Evolutionary conservation across 2,113 vertebrate species (phyloP).

Genomic region (Propithecus coquereli): DNA sequence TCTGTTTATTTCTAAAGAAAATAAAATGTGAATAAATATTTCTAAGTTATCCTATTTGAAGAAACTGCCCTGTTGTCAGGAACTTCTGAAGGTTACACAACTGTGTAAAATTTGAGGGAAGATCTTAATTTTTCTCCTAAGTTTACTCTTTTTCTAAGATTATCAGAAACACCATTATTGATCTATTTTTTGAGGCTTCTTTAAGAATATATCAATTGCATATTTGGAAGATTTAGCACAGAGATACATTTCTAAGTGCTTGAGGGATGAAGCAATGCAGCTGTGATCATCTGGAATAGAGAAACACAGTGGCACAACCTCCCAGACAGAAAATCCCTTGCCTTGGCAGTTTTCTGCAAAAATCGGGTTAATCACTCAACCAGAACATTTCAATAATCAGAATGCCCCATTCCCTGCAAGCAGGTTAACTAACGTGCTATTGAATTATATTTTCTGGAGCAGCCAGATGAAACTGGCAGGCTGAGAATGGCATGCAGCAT

Average conservation of each 20-base stretch:
- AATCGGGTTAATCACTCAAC: not conserved
- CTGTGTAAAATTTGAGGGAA: not conserved
- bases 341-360: constrained; percentile 23
- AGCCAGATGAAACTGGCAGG: constrained; percentile 53
- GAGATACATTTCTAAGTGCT: not conserved
- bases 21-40: not conserved
- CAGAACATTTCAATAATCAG: constrained; percentile 45
- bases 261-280: not conserved
- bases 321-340: not conserved
- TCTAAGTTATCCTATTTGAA: not conserved
- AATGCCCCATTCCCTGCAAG: not conserved
- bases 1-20: not conserved
- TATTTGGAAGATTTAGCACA: not conserved
- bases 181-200: not conserved
- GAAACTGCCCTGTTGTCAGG: not conserved
- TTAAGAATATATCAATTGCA: not conserved
- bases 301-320: not conserved
- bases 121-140: not conserved
- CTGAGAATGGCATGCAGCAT: constrained; percentile 32
- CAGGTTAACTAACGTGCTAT: constrained; percentile 28
- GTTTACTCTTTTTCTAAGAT: not conserved
- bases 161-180: not conserved
- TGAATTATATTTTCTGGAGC: constrained; percentile 53
- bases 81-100: not conserved
- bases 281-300: not conserved